phyloP scores from a whole-genome alignment of 2,888 invertebrate species.

The Philonicus albiceps region DNA sequence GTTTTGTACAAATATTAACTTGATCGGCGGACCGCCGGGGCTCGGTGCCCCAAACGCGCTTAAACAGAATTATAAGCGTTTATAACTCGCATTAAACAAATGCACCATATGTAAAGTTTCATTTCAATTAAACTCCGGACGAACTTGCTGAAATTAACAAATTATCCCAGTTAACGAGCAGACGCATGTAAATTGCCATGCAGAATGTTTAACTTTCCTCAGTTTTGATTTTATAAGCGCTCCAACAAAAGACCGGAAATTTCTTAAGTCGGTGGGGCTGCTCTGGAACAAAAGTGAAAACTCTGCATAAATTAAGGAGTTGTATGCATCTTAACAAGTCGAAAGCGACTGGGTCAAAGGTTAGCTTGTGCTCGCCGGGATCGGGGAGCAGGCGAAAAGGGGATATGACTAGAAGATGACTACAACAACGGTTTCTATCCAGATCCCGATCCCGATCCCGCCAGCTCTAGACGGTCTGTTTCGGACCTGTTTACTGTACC shows the following conservation, averaged over 20 bases:
- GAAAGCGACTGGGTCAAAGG: slow-evolving; percentile 28
- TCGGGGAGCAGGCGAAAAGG: neutral
- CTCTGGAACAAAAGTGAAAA: slow-evolving; percentile 39
- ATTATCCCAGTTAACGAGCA: neutral
- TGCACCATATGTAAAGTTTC: neutral
- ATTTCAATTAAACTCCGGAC: slow-evolving; percentile 9
- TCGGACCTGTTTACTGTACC: neutral
- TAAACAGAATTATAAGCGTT: neutral
- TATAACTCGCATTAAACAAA: neutral
- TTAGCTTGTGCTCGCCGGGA: neutral
- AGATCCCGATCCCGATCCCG: neutral
- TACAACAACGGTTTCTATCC: neutral
- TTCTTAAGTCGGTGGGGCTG: slow-evolving; percentile 16
- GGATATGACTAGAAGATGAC: neutral
- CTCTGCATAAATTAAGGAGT: slow-evolving; percentile 26
- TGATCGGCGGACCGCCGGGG: neutral
- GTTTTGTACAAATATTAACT: neutral
- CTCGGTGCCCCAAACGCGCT: neutral
- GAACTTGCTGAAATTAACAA: slow-evolving; percentile 16
- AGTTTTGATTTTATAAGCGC: slow-evolving; percentile 25
- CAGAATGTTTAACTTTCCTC: neutral
- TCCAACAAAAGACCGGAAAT: slow-evolving; percentile 40
- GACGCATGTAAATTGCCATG: slow-evolving; percentile 27
- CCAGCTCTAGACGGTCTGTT: neutral
- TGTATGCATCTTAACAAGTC: slow-evolving; percentile 26